Base-by-base conservation (phyloP, 30 jellyfish, hydroid and myxozoan genomes). In the Aurelia aurita region DNA sequence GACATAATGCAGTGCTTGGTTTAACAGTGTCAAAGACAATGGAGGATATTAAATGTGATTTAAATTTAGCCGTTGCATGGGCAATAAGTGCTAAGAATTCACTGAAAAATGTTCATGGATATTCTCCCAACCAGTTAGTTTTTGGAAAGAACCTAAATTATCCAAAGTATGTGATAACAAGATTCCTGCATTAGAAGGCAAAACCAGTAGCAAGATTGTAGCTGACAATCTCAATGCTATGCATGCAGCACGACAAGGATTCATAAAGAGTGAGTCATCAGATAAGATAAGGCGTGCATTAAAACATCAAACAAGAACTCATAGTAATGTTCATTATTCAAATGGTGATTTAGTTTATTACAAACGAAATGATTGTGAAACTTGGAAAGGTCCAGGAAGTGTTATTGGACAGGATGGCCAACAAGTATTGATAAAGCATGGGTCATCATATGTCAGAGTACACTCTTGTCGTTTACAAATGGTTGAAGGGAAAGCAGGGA, bases 371-470 rank as follows among this genome's bases (percentile, higher is more conserved):
- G 64, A 81, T 53, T 64, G 39, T 54, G 69, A 74, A 4, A 29
- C 66, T 58, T 89, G 97, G 94, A 60, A 80, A 44, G 97, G 97
- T 29, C 95, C 95, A 72, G 91, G 85, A 14, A 59, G 59, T n/a
- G 89, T 80, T 27, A 74, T 80, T 46, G 84, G 89, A 27, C 73
- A 73, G 45, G 95, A 80, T 25, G 80, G 72, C 23, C 71, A 77
- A 44, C 68, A 27, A 28, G 86, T 85, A 15, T 15, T 85, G 15
- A 35, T 85, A 34, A 58, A 65, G 82, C 94, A 84, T 73, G 81
- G 71, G 8, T 43, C 71, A 31, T 3, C 73, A 31, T 19, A 20
- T 14, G 49, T 85, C 45, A 43, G 95, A 73, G 90, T 85, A 13
- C 84, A 77, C 57, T 1, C 76, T 11, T 55, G 73, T 53, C 54